A percentile compares a stretch with the other conserved stretches of the same genome.
These are phyloP conservation scores for Plebejus argus DNA, from an alignment of 2,888 invertebrate species.

Conservation along the genomic window DNA sequence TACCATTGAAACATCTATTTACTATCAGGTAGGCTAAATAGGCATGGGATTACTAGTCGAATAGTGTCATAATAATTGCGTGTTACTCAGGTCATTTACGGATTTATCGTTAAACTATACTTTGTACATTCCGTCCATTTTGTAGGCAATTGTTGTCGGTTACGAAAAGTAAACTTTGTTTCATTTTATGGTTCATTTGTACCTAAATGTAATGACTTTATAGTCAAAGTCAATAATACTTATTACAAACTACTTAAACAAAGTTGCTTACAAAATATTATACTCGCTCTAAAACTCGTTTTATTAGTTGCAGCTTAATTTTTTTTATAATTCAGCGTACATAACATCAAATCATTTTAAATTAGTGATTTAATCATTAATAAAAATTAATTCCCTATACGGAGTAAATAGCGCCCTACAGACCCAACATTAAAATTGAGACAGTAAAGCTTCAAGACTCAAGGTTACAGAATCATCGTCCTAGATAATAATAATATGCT, in stretches of 20 bases:
- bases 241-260: neutral
- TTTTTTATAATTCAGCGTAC: too few species aligned
- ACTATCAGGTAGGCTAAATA: neutral
- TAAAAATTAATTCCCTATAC: too few species aligned
- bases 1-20: too few species aligned
- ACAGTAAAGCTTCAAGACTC: too few species aligned
- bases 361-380: too few species aligned
- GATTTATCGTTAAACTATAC: neutral
- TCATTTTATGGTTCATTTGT: neutral
- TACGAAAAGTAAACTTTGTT: conserved; percentile 11
- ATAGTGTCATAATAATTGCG: conserved; percentile 17
- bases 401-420: too few species aligned
- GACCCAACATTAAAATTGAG: too few species aligned
- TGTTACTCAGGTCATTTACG: conserved; percentile 18
- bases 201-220: neutral
- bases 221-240: neutral
- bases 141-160: conserved; percentile 17
- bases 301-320: too few species aligned
- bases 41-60: neutral
- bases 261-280: neutral
- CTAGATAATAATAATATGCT: too few species aligned
- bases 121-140: conserved; percentile 1
- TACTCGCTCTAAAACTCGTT: too few species aligned
- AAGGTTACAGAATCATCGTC: too few species aligned
- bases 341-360: too few species aligned